Conservation (phyloP, 64 coral and sea anemone species). For the Pachyseris speciosa region DNA sequence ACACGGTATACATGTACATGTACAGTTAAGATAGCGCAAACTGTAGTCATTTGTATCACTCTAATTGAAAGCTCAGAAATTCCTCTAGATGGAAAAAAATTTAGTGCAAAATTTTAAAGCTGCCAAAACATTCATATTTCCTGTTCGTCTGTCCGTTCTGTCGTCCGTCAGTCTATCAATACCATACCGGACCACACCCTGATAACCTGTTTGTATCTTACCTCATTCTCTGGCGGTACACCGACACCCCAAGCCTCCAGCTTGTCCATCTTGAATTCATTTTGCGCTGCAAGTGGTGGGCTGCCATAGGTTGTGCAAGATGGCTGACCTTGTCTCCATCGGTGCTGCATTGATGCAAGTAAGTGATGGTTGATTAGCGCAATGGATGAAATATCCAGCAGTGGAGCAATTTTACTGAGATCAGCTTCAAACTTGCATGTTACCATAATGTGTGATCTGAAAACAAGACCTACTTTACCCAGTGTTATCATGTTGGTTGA, state of each 20-base stretch:
- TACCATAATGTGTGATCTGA: conserved; percentile 85
- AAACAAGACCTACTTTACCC: too few relatives aligned
- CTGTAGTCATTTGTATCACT: too few relatives aligned
- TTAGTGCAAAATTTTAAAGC: too few relatives aligned
- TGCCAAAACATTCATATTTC: too few relatives aligned
- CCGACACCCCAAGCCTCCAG: conserved; percentile 98
- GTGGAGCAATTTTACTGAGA: conserved; percentile 63
- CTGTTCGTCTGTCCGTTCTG: too few relatives aligned
- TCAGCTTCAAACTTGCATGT: conserved; percentile 87
- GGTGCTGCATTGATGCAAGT: conserved; percentile 58
- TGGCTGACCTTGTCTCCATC: conserved; percentile 81
- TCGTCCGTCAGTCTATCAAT: too few relatives aligned
- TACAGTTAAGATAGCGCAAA: too few relatives aligned
- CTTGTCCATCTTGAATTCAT: conserved; percentile 76
- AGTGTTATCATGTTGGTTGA: too few relatives aligned
- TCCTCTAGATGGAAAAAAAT: too few relatives aligned
- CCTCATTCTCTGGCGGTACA: conserved; percentile 88
- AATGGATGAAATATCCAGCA: conserved; percentile 86
- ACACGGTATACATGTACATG: too few relatives aligned
- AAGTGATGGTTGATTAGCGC: conserved; percentile 76
- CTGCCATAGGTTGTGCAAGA: conserved; percentile 95
- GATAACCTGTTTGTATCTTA: not conserved
- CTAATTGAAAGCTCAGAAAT: too few relatives aligned
- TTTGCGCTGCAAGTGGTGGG: conserved; percentile 69
- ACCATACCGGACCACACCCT: too few relatives aligned